phyloP scores from a whole-genome alignment of 2,888 invertebrate genomes.

The Neria commutata region DNA sequence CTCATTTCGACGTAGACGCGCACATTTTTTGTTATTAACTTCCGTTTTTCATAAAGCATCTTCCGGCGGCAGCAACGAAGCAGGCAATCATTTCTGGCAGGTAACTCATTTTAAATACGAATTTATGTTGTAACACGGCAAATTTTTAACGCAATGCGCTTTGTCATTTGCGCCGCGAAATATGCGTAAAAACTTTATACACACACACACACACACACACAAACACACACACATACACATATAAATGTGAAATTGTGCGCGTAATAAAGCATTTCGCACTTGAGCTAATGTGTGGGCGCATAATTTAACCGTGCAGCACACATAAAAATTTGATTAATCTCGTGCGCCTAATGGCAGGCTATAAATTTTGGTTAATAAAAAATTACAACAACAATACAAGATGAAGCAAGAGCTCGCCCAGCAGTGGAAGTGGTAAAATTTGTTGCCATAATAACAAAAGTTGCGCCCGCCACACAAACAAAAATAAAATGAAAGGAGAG shows the following conservation, averaged over 20 bases:
- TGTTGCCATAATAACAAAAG: too few species aligned
- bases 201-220: too few species aligned
- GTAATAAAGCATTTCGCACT: conserved; percentile 29
- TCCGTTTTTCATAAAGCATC: background rate
- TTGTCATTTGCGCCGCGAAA: conserved; percentile 31
- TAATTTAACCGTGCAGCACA: background rate
- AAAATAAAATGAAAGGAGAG: conserved; percentile 5
- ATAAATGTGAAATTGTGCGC: conserved; percentile 28
- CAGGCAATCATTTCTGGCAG: conserved; percentile 22
- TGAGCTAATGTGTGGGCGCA: conserved; percentile 15
- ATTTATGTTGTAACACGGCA: conserved; percentile 49
- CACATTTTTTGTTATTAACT: background rate
- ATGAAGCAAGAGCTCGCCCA: background rate
- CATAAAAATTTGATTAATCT: conserved; percentile 53
- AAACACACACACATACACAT: too few species aligned
- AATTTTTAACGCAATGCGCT: conserved; percentile 34
- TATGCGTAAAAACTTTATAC: background rate
- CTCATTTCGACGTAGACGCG: conserved; percentile 36
- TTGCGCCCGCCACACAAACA: too few species aligned
- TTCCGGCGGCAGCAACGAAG: background rate
- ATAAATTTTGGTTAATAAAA: conserved; percentile 56
- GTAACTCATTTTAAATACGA: conserved; percentile 58
- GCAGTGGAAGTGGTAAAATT: too few species aligned
- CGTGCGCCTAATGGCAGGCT: conserved; percentile 46
- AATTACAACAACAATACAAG: background rate